A percentile compares a stretch with the other conserved stretches of the same genome.
Evolutionary conservation across 2,888 invertebrate genomes (phyloP).

Genomic region (Caenorhabditis becei): DNA sequence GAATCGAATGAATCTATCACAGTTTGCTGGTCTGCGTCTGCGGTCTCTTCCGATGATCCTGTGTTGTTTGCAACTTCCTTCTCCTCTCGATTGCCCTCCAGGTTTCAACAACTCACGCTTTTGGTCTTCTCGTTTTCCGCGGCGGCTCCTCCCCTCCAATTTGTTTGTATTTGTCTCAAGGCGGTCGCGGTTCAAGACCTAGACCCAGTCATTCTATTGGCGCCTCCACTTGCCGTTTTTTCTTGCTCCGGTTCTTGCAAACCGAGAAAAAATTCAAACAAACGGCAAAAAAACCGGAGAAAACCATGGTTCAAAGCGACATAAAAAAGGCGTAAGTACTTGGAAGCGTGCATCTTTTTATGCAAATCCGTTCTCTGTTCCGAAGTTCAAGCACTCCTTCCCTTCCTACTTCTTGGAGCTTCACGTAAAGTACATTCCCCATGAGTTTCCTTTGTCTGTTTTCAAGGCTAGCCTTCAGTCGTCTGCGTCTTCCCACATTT

Average conservation of each 20-base stretch:
- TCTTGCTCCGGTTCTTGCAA: neutral
- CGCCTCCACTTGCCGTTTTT: neutral
- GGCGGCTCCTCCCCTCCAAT: constrained; percentile 15
- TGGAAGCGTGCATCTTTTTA: neutral
- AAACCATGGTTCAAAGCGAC: constrained; percentile 7
- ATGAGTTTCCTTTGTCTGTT: constrained; percentile 2
- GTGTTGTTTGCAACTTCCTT: constrained; percentile 22
- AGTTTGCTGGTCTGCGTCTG: constrained; percentile 3
- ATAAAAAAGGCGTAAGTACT: constrained; percentile 10
- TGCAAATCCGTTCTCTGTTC: neutral
- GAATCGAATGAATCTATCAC: constrained; percentile 23
- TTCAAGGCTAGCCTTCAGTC: neutral
- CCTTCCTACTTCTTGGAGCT: neutral
- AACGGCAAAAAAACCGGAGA: neutral
- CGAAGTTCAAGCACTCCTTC: neutral
- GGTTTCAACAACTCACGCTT: constrained; percentile 45
- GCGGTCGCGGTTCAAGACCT: constrained; percentile 34
- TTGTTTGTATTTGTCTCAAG: constrained; percentile 55
- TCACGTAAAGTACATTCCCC: constrained; percentile 5
- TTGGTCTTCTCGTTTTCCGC: neutral
- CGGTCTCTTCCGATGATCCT: constrained; percentile 10
- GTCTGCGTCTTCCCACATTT: constrained; percentile 37
- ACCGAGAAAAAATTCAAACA: neutral
- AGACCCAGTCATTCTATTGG: constrained; percentile 21
- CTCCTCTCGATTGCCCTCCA: neutral